These are phyloP conservation scores for Serinus canaria DNA, from an alignment of 2,113 vertebrate species.

Conservation along the genomic window DNA sequence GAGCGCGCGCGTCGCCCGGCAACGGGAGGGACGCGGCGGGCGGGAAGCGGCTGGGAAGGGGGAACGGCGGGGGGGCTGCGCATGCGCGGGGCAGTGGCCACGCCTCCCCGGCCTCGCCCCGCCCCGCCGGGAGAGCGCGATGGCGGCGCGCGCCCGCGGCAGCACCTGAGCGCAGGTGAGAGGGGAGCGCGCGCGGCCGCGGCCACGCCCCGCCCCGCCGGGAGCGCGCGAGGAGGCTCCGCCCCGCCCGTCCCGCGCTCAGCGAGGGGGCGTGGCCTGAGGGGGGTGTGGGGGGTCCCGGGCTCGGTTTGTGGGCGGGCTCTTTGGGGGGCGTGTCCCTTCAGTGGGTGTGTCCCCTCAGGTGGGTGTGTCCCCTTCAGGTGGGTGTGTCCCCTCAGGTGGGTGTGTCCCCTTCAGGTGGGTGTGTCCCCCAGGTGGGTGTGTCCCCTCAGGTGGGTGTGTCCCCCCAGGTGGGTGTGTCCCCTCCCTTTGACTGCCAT, in stretches of 20 bases:
- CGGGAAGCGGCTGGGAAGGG: not conserved
- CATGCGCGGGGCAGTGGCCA: not conserved
- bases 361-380: not conserved
- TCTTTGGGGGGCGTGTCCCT: too few relatives aligned
- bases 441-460: not conserved
- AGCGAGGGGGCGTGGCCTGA: not conserved
- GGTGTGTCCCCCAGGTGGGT: not conserved
- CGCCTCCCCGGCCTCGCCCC: not conserved
- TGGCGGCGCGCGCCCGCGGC: not conserved
- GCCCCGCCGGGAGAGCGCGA: not conserved
- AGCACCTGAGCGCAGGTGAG: not conserved
- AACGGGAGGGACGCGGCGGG: not conserved
- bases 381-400: too few relatives aligned
- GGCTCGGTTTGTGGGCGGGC: too few relatives aligned
- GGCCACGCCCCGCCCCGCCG: not conserved
- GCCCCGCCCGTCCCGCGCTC: not conserved
- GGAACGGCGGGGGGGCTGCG: accelerated
- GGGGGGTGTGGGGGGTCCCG: too few relatives aligned
- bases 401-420: not conserved
- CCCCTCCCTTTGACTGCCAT: not conserved
- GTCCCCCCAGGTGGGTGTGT: not conserved
- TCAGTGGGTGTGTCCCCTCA: not conserved
- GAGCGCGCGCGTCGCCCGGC: not conserved
- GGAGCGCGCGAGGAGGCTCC: not conserved
- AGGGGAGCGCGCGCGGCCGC: not conserved